Conservation (phyloP, 2,888 invertebrate species). For the Mythimna vitellina region DNA sequence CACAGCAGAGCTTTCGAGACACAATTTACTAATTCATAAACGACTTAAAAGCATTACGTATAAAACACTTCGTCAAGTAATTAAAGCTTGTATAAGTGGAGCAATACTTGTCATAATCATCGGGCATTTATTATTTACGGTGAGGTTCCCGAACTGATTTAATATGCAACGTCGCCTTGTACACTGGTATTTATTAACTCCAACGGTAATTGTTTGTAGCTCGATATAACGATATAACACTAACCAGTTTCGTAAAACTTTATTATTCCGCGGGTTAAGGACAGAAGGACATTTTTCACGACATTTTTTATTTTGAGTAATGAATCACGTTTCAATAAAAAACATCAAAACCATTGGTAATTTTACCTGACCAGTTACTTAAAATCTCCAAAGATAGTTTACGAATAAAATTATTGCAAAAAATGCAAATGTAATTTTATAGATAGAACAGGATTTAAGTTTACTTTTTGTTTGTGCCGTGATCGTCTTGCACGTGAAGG, state of each 20-base stretch:
- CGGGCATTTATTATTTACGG: slow-evolving; percentile 80
- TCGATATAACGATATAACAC: slow-evolving; percentile 67
- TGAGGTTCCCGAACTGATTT: slow-evolving; percentile 80
- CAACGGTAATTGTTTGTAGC: slow-evolving; percentile 75
- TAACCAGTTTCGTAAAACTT: slow-evolving; percentile 48
- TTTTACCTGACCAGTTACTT: slow-evolving; percentile 38
- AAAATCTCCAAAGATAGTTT: slow-evolving; percentile 60
- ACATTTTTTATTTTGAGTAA: slow-evolving; percentile 24
- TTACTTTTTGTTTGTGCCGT: slow-evolving; percentile 82
- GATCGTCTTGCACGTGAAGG: slow-evolving; percentile 84
- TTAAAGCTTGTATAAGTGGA: slow-evolving; percentile 81
- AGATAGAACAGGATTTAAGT: slow-evolving; percentile 87
- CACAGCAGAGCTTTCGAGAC: slow-evolving; percentile 25
- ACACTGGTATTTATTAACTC: slow-evolving; percentile 79
- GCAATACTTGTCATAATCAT: slow-evolving; percentile 82
- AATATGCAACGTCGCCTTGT: slow-evolving; percentile 81
- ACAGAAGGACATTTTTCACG: slow-evolving; percentile 31
- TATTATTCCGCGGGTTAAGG: slow-evolving; percentile 40
- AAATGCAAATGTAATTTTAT: slow-evolving; percentile 83
- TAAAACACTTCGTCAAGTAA: slow-evolving; percentile 78
- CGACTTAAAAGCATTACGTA: slow-evolving; percentile 67
- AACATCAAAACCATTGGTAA: slow-evolving; percentile 26
- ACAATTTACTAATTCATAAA: slow-evolving; percentile 74
- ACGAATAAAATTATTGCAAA: slow-evolving; percentile 69
- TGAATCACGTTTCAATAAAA: slow-evolving; percentile 41